phyloP scores from a whole-genome alignment of 2,888 invertebrate species.

The Synergus itoensis region DNA sequence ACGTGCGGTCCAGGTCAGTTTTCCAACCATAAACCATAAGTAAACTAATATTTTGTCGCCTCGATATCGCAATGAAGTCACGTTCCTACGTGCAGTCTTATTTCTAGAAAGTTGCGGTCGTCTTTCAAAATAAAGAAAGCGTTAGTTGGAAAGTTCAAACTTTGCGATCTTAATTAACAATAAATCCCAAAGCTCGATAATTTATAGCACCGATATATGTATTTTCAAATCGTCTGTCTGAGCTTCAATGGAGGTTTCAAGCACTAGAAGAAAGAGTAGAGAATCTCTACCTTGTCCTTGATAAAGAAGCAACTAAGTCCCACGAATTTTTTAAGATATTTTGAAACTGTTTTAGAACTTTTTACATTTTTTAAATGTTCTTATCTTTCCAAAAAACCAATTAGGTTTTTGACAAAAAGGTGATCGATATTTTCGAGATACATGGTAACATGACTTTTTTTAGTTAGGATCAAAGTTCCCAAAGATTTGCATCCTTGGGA shows the following conservation, averaged over 20 bases:
- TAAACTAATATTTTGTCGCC: conserved; percentile 30
- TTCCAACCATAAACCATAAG: conserved; percentile 27
- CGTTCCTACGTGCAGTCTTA: not conserved
- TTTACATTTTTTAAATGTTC: too few relatives aligned
- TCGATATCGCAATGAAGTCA: not conserved
- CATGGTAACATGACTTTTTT: not conserved
- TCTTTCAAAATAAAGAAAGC: conserved; percentile 21
- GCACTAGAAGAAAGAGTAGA: too few relatives aligned
- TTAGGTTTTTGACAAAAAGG: too few relatives aligned
- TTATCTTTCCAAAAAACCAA: too few relatives aligned
- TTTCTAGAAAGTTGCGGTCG: conserved; percentile 15
- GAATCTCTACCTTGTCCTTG: too few relatives aligned
- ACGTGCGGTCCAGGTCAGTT: conserved; percentile 21
- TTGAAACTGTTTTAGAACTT: too few relatives aligned
- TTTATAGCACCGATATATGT: too few relatives aligned
- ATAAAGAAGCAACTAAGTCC: too few relatives aligned
- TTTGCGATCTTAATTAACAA: not conserved
- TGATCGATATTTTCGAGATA: too few relatives aligned
- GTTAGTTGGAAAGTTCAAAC: not conserved
- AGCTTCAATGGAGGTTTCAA: too few relatives aligned
- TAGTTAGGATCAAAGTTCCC: not conserved
- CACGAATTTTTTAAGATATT: too few relatives aligned
- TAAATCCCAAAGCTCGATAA: not conserved
- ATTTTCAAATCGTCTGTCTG: too few relatives aligned
- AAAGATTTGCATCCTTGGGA: not conserved